Evolutionary conservation across 2,113 vertebrate genomes (phyloP).

Genomic region (Aythya baeri): DNA sequence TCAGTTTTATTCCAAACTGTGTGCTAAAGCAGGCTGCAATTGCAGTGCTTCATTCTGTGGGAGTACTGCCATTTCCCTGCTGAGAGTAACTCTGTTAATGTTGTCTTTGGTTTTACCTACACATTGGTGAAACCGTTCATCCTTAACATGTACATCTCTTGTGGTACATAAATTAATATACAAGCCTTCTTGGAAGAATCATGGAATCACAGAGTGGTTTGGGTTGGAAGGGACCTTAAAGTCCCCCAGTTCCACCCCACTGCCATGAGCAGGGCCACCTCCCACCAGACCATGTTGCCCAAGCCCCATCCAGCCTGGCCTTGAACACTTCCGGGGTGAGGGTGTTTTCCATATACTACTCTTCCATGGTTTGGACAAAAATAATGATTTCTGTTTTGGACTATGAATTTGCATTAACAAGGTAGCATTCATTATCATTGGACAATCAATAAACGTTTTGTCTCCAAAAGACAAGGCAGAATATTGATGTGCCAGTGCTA

Average conservation of each 20-base stretch:
- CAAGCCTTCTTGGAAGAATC: background rate
- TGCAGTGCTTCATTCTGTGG: constrained; percentile 86
- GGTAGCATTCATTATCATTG: background rate
- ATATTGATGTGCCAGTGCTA: background rate
- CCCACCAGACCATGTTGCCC: no score
- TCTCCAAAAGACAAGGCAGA: background rate
- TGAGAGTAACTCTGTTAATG: constrained; percentile 82
- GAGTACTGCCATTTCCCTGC: constrained; percentile 95
- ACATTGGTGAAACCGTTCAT: constrained; percentile 48
- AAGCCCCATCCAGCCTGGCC: no score
- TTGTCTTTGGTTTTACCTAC: constrained; percentile 55
- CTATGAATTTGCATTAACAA: background rate
- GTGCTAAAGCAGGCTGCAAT: constrained; percentile 93
- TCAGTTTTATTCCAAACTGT: background rate
- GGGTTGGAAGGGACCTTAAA: no score
- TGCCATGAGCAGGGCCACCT: no score
- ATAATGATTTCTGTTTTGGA: background rate
- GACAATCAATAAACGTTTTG: background rate
- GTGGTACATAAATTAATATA: background rate
- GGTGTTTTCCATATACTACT: background rate
- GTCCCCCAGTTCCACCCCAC: no score
- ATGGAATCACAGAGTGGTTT: no score
- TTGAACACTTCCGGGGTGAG: background rate
- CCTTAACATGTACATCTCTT: constrained; percentile 74
- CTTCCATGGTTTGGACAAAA: background rate